phyloP scores from a whole-genome alignment of 2,113 vertebrate genomes.

The Platichthys flesus region DNA sequence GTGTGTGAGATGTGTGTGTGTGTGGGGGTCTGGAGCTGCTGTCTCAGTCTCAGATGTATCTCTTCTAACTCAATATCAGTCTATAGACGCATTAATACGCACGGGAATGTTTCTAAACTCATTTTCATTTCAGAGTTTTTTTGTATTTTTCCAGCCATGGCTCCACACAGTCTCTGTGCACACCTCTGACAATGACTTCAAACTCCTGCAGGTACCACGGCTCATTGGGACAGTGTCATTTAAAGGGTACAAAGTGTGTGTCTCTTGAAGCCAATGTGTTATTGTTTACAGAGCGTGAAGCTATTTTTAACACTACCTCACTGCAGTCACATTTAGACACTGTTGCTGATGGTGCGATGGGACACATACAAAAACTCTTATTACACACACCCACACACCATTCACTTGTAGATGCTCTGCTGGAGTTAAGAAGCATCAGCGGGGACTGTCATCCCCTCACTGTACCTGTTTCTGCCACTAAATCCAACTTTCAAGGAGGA shows the following conservation, averaged over 20 bases:
- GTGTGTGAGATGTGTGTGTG: constrained; percentile 23
- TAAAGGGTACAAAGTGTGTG: not conserved
- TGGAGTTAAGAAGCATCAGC: constrained; percentile 2
- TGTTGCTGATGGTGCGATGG: not conserved
- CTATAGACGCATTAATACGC: not conserved
- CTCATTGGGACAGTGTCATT: not conserved
- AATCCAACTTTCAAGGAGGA: constrained; percentile 33
- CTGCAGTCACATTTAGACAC: not conserved
- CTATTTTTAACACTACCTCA: constrained; percentile 3
- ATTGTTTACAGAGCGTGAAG: not conserved
- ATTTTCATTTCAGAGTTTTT: too few species aligned
- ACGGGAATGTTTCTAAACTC: not conserved
- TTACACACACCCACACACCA: not conserved
- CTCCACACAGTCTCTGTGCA: not conserved
- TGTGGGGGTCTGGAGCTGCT: constrained; percentile 11
- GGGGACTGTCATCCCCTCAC: constrained; percentile 5
- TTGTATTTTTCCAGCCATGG: not conserved
- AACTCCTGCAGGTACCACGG: not conserved
- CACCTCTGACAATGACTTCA: not conserved
- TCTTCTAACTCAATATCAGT: not conserved
- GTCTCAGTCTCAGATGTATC: not conserved
- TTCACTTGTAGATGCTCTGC: constrained; percentile 4
- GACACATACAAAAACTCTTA: too few species aligned
- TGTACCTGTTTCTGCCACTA: constrained; percentile 8
- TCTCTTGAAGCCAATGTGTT: not conserved